Evolutionary conservation across 2,888 invertebrate genomes (phyloP).

Genomic region (Agrochola lychnidis): DNA sequence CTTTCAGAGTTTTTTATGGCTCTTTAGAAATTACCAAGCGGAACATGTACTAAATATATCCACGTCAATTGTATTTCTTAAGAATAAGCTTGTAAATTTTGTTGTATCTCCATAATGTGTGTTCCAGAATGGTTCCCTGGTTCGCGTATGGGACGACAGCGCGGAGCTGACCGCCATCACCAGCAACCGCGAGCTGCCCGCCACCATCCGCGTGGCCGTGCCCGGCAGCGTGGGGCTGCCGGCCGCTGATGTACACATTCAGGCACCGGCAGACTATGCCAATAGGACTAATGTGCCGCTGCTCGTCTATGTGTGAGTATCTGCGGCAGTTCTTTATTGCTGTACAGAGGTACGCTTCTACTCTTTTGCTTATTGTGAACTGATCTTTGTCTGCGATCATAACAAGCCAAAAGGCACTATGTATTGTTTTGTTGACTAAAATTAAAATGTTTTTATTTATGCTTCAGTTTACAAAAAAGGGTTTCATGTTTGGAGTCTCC

Average conservation of each 20-base stretch:
- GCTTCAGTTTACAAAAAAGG: too few relatives aligned
- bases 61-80: too few relatives aligned
- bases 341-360: neutral
- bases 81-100: neutral
- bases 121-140: conserved; percentile 80
- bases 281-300: conserved; percentile 94
- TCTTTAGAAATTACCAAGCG: too few relatives aligned
- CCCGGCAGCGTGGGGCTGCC: conserved; percentile 91
- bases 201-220: conserved; percentile 91
- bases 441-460: too few relatives aligned
- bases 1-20: too few relatives aligned
- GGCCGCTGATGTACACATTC: conserved; percentile 93
- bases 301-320: conserved; percentile 95
- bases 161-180: conserved; percentile 88
- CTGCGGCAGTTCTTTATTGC: neutral
- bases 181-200: conserved; percentile 89
- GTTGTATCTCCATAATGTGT: neutral
- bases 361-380: neutral
- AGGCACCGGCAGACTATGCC: conserved; percentile 93
- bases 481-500: too few relatives aligned
- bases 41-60: too few relatives aligned
- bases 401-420: neutral
- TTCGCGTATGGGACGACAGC: conserved; percentile 93
- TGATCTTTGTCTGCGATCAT: neutral
- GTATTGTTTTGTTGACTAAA: neutral